phyloP scores from a whole-genome alignment of 2,888 invertebrate genomes.

The Drosophila bunnanda region DNA sequence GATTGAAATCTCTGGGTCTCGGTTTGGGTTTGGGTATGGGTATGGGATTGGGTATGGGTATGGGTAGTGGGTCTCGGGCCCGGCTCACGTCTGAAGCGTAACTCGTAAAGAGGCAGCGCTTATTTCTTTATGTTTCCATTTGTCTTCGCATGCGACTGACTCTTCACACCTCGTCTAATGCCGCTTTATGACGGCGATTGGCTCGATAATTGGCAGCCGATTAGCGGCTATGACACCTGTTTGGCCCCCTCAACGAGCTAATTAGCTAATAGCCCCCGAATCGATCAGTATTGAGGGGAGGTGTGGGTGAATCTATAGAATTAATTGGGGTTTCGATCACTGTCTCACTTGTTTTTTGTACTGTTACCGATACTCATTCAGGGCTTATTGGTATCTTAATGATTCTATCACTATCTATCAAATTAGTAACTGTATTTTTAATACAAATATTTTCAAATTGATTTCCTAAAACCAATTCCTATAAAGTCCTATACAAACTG shows the following conservation, averaged over 20 bases:
- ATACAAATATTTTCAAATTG: no score
- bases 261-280: constrained; percentile 11
- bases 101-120: constrained; percentile 60
- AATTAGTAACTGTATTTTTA: no score
- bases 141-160: constrained; percentile 40
- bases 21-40: constrained; percentile 14
- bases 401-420: no score
- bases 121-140: constrained; percentile 58
- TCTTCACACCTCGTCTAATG: constrained; percentile 69
- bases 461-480: not conserved
- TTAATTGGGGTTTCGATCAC: not conserved
- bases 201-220: constrained; percentile 54
- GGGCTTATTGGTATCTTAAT: not conserved
- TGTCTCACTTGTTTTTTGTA: not conserved
- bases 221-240: constrained; percentile 47
- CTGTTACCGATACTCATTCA: no score
- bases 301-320: not conserved
- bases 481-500: not conserved
- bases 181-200: constrained; percentile 53
- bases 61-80: constrained; percentile 37
- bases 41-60: constrained; percentile 15
- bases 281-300: not conserved
- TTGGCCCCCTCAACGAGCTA: constrained; percentile 1
- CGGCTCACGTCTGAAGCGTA: constrained; percentile 67
- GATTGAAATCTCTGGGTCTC: constrained; percentile 73